A percentile compares a stretch with the other conserved stretches of the same genome.
These are phyloP conservation scores for Sialia sialis DNA, from an alignment of 2,113 vertebrate species.

Conservation along the genomic window DNA sequence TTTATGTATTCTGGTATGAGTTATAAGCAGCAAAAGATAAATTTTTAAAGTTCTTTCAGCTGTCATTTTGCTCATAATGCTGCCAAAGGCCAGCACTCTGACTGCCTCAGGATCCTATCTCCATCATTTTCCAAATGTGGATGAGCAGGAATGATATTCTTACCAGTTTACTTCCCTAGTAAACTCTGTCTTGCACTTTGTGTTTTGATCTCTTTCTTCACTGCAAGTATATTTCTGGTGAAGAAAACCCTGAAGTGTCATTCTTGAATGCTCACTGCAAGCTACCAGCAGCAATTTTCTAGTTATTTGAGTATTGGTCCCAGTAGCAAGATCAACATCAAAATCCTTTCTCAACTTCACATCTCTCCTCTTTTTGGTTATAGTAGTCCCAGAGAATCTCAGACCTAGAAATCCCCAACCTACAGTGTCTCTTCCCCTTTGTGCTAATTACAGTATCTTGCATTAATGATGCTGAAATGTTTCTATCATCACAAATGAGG, in stretches of 20 bases:
- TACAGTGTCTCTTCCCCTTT: neutral
- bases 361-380: accelerated
- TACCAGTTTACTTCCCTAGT: neutral
- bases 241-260: neutral
- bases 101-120: neutral
- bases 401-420: neutral
- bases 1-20: neutral
- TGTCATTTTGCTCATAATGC: neutral
- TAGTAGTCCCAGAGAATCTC: neutral
- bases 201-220: neutral
- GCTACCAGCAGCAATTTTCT: neutral
- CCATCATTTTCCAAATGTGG: neutral
- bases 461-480: neutral
- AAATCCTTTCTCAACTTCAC: neutral
- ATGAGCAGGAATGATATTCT: neutral
- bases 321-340: neutral
- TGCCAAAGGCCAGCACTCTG: neutral
- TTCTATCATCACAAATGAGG: neutral
- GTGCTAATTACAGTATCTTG: neutral
- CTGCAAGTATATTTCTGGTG: neutral
- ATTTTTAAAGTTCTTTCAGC: neutral
- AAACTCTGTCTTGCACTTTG: neutral
- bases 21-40: neutral
- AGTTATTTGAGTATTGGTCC: neutral
- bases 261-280: neutral